Evolutionary conservation across 2,888 invertebrate species (phyloP).

Genomic region (Polyommatus icarus): DNA sequence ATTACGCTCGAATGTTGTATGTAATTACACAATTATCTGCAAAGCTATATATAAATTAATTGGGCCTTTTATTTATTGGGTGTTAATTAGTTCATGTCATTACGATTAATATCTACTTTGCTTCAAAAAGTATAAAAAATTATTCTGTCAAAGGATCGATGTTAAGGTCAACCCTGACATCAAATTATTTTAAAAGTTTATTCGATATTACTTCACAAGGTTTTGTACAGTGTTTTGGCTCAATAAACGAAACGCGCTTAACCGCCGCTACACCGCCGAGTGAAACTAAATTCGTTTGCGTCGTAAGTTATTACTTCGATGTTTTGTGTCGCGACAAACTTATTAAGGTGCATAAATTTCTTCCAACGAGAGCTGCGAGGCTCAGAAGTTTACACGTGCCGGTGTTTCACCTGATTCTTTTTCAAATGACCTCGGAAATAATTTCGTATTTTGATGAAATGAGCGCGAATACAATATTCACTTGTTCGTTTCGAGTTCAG

Average conservation of each 20-base stretch:
- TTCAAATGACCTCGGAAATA: not conserved
- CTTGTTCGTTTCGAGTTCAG: not conserved
- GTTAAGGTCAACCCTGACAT: not conserved
- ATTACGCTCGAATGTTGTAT: not conserved
- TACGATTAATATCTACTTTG: not conserved
- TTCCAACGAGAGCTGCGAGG: not conserved
- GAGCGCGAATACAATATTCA: not conserved
- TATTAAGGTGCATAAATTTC: conserved; percentile 21
- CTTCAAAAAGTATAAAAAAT: not conserved
- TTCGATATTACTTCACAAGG: not conserved
- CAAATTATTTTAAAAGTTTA: not conserved
- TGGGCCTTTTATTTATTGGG: not conserved
- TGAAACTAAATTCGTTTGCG: conserved; percentile 20
- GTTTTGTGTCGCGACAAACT: conserved; percentile 9
- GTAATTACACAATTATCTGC: not conserved
- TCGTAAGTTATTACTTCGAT: conserved; percentile 22
- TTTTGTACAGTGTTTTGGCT: not conserved
- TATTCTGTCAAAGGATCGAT: not conserved
- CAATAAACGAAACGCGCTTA: not conserved
- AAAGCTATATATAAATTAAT: not conserved
- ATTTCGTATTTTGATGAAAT: not conserved
- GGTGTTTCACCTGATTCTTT: not conserved
- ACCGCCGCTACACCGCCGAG: conserved; percentile 23
- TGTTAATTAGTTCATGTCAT: not conserved
- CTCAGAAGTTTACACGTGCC: conserved; percentile 12